These are phyloP conservation scores for Agrotis clavis DNA, from an alignment of 2,888 invertebrate species.

Conservation along the genomic window DNA sequence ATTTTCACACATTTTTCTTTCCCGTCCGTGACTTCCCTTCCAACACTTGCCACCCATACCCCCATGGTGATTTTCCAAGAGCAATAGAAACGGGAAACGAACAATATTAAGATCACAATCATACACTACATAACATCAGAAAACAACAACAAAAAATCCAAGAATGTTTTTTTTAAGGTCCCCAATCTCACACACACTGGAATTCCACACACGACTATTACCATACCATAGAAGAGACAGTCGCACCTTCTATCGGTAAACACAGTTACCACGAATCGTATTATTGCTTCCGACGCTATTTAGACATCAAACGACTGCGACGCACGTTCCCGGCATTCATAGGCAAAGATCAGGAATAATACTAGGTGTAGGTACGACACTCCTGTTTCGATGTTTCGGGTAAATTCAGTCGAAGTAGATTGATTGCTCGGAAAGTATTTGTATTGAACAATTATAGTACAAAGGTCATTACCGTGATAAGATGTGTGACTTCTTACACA, in stretches of 20 bases:
- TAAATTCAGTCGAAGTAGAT: too few species aligned
- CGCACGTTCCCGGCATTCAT: constrained; percentile 21
- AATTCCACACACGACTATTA: constrained; percentile 5
- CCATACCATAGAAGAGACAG: not conserved
- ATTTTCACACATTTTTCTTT: too few species aligned
- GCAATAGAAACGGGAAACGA: not conserved
- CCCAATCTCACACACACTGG: not conserved
- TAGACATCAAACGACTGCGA: constrained; percentile 27
- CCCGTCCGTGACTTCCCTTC: too few species aligned
- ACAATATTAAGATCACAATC: not conserved
- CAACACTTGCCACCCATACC: too few species aligned
- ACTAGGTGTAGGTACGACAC: not conserved
- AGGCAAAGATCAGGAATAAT: constrained; percentile 32
- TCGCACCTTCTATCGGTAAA: constrained; percentile 18
- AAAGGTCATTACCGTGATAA: too few species aligned
- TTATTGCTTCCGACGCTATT: constrained; percentile 47
- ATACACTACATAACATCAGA: not conserved
- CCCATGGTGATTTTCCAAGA: too few species aligned
- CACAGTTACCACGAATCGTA: constrained; percentile 13
- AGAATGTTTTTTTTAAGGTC: not conserved
- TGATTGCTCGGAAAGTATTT: too few species aligned
- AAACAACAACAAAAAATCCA: not conserved
- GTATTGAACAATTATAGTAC: too few species aligned
- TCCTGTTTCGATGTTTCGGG: not conserved
- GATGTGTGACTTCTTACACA: too few species aligned